Base-by-base conservation (phyloP, 2,888 invertebrate genomes). In the Machimus rusticus region DNA sequence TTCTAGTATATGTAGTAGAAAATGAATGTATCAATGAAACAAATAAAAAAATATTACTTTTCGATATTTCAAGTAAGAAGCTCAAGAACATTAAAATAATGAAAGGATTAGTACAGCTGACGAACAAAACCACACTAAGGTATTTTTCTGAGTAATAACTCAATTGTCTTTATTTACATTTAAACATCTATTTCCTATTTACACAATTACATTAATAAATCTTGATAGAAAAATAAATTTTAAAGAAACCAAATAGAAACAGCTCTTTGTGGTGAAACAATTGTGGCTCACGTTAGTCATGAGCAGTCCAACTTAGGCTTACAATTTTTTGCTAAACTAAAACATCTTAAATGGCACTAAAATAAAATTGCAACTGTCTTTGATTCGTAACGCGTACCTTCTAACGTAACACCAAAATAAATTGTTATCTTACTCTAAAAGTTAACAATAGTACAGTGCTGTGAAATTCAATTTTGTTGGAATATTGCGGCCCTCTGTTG, bases 401-500 rank as follows among this genome's bases (percentile, higher is more conserved):
- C 14, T 85, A 74, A 85, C 74, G 39, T 74, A 74, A 85, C 85
- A 74, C 23, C 43, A 37, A 85, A 43, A 85, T 85, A 79, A 51
- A 79, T 51, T 79, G 79, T 79, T 55, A 37, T 31, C 57, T 57
- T 66, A 82, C 0, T 31, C n/a, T 66, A 82, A 82, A 55, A 82
- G 66, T 57, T 82, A 57, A 82, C 82, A 82, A 57, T 82, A 79
- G 28, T 31, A 31, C 51, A 39, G 14, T 82, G 19, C 76, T 28
- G 31, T 57, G 14, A 34, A 74, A 55, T 43, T 89, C 89, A 90
- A 90, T 92, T 91, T 90, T 94, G 95, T 90, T 96, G 95, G 90
- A 98, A 98, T 91, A 98, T 93, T 77, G 97, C 96, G 57, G 98
- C 97, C 92, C 97, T 97, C 93, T 98, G 96, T 92, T 97, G 96